These are phyloP conservation scores for Lophotis ruficrista DNA, from an alignment of 2,113 vertebrate genomes.

Conservation along the genomic window DNA sequence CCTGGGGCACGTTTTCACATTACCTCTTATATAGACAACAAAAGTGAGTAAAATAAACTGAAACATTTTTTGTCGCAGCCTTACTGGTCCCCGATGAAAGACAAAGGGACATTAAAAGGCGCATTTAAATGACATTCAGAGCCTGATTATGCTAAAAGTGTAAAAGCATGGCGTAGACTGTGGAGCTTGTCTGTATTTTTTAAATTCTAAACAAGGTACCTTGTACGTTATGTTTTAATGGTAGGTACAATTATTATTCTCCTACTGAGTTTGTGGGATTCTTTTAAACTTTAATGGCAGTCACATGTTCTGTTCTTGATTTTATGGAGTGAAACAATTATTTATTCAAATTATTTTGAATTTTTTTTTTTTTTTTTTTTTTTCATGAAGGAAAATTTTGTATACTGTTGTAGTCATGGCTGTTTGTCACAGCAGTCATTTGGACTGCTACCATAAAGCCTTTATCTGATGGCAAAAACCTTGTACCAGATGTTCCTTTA, in stretches of 20 bases:
- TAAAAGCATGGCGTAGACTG: background rate
- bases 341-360: constrained; percentile 58
- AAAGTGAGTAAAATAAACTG: constrained; percentile 68
- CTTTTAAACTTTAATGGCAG: constrained; percentile 55
- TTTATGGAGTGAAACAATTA: constrained; percentile 69
- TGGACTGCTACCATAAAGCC: background rate
- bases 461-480: constrained; percentile 55
- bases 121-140: constrained; percentile 64
- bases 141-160: constrained; percentile 60
- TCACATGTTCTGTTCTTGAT: constrained; percentile 31
- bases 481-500: constrained; percentile 41
- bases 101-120: constrained; percentile 67
- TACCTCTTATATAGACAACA: constrained; percentile 63
- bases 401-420: background rate
- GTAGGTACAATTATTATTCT: constrained; percentile 66
- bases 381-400: constrained; percentile 19
- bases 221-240: constrained; percentile 8
- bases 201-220: constrained; percentile 26
- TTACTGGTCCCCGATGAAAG: constrained; percentile 31
- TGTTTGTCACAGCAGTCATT: constrained; percentile 52
- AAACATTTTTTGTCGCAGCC: constrained; percentile 23
- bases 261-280: constrained; percentile 49
- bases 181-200: constrained; percentile 41
- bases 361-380: background rate
- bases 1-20: constrained; percentile 57